These are phyloP conservation scores for Camponotus fellah DNA, from an alignment of 2,888 invertebrate species.

Conservation along the genomic window DNA sequence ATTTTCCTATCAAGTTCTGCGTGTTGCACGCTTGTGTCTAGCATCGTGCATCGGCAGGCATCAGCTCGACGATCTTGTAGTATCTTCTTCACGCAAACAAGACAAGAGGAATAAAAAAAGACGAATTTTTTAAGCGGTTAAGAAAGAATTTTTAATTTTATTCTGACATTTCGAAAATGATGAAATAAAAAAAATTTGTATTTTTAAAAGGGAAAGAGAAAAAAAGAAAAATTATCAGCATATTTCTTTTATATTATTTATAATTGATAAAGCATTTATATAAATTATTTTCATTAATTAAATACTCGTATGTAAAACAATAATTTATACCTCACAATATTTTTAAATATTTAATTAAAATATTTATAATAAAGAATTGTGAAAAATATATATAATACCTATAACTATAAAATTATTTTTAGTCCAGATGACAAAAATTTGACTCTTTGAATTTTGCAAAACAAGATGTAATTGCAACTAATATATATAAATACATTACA, in stretches of 20 bases:
- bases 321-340: neutral
- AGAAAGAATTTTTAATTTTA: slow-evolving; percentile 10
- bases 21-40: slow-evolving; percentile 51
- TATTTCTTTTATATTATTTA: neutral
- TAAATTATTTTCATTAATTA: neutral
- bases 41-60: slow-evolving; percentile 52
- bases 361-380: neutral
- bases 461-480: neutral
- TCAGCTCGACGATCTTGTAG: slow-evolving; percentile 51
- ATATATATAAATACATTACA: neutral
- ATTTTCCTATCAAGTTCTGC: slow-evolving; percentile 48
- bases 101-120: slow-evolving; percentile 6
- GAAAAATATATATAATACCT: neutral
- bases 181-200: neutral
- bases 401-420: neutral
- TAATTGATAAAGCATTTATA: neutral
- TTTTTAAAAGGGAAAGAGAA: neutral
- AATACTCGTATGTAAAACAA: neutral
- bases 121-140: neutral
- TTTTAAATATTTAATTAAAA: slow-evolving; percentile 8
- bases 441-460: neutral
- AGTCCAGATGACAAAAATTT: neutral
- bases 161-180: neutral
- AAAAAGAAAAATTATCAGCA: neutral
- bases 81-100: slow-evolving; percentile 26